Evolutionary conservation across 2,113 vertebrate species (phyloP).

Genomic region (Canis aureus): DNA sequence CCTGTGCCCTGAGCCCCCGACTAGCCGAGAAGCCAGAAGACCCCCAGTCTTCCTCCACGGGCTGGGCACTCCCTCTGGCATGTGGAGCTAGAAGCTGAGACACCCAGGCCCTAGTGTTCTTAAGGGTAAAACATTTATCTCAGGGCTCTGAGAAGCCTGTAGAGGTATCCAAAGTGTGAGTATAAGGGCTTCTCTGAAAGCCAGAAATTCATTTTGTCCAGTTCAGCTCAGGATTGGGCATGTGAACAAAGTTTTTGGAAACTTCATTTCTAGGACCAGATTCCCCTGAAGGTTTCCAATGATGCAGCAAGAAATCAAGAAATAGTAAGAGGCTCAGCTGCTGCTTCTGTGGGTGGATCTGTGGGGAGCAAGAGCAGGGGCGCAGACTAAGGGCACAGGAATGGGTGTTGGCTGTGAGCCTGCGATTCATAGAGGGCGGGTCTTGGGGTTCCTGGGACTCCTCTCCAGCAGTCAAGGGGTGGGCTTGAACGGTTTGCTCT

Average conservation of each 20-base stretch:
- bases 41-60: background rate
- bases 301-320: background rate
- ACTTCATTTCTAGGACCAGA: background rate
- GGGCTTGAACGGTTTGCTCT: background rate
- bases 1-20: background rate
- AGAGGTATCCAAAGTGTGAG: background rate
- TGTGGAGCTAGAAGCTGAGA: background rate
- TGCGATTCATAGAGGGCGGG: fast-evolving
- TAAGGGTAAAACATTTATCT: background rate
- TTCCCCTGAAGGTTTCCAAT: background rate
- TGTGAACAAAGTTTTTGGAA: background rate
- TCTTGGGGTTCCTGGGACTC: fast-evolving
- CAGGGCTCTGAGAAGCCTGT: background rate
- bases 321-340: background rate
- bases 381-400: background rate
- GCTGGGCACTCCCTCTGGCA: background rate
- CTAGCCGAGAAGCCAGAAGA: background rate
- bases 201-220: background rate
- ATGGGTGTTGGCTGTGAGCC: background rate
- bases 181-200: background rate
- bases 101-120: background rate
- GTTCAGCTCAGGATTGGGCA: background rate
- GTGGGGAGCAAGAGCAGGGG: background rate
- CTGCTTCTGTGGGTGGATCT: background rate
- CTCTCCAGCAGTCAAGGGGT: background rate